Evolutionary conservation across 64 coral and sea anemone species (phyloP).

Genomic region (Pachyseris speciosa): DNA sequence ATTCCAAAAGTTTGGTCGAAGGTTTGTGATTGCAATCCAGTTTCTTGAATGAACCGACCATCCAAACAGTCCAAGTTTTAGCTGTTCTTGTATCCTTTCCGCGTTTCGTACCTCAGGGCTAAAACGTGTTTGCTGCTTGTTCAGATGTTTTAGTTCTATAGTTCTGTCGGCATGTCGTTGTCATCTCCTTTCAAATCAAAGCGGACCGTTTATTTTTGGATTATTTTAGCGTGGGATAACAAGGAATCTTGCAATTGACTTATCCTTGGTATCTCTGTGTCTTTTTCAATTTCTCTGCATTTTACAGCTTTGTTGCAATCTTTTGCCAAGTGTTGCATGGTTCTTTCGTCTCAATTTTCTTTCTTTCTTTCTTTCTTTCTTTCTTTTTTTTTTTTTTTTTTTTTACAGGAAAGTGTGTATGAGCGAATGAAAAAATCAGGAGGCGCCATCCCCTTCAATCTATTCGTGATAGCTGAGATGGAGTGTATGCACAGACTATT

Average conservation of each 20-base stretch:
- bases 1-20: conserved; percentile 97
- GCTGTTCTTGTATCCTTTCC: no score
- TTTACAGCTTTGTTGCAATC: no score
- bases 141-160: no score
- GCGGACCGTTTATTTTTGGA: no score
- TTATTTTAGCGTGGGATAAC: no score
- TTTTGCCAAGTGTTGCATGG: not conserved
- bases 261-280: no score
- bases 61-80: no score
- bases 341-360: not conserved
- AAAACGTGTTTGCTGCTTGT: no score
- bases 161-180: no score
- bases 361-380: not conserved
- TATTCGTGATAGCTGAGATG: conserved; percentile 92
- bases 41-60: not conserved
- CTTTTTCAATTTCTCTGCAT: no score
- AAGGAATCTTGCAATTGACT: no score
- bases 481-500: conserved; percentile 91
- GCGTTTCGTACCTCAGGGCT: no score
- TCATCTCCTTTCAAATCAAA: not conserved
- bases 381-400: not conserved
- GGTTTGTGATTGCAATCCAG: conserved; percentile 42
- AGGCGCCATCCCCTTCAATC: conserved; percentile 90
- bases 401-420: conserved; percentile 83
- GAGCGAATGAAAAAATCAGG: conserved; percentile 95